These are phyloP conservation scores for Paracyclopina nana DNA, from an alignment of 1,140 invertebrate genomes.

Conservation along the genomic window DNA sequence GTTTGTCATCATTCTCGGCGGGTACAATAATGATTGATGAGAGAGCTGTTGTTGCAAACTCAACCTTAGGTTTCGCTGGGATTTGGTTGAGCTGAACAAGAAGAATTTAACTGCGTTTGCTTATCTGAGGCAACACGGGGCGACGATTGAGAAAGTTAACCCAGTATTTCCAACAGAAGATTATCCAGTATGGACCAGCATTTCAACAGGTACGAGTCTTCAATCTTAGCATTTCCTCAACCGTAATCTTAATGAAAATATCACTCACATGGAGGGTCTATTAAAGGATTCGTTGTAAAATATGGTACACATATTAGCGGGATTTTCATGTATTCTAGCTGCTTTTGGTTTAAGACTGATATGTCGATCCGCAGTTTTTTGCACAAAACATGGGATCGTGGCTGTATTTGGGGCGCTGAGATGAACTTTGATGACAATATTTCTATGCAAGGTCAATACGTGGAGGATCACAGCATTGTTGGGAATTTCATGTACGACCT, in stretches of 20 bases:
- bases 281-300: too few species aligned
- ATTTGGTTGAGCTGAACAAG: not conserved
- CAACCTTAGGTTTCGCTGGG: not conserved
- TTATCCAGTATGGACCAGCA: conserved; percentile 1
- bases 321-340: too few species aligned
- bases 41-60: not conserved
- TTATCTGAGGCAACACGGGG: not conserved
- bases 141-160: not conserved
- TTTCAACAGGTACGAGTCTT: not conserved
- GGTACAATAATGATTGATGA: not conserved
- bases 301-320: too few species aligned
- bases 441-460: not conserved
- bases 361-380: too few species aligned
- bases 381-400: too few species aligned
- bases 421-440: not conserved
- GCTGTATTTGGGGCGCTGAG: too few species aligned
- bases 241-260: not conserved
- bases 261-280: too few species aligned
- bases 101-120: not conserved
- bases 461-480: not conserved
- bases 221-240: not conserved
- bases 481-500: conserved; percentile 5
- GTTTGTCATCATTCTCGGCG: conserved; percentile 9
- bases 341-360: too few species aligned
- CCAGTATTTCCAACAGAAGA: conserved; percentile 3